Base-by-base conservation (phyloP, 2,113 vertebrate genomes). In the Lynx canadensis region DNA sequence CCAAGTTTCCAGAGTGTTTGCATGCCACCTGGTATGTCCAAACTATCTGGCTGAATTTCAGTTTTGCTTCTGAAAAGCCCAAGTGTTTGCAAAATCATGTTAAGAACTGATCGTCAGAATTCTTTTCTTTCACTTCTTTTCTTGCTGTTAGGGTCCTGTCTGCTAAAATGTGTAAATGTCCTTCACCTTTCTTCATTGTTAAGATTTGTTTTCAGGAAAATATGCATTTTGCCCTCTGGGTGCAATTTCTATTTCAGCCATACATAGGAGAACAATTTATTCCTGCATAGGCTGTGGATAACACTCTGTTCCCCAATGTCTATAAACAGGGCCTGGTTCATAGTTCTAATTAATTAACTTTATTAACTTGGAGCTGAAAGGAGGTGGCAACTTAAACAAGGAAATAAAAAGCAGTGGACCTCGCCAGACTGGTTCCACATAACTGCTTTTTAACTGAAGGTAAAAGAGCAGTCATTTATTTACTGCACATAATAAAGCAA, bases 301-400 rank as follows among this genome's bases (percentile, higher is more conserved):
- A 13, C 55, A 82, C 45, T 95, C 79, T 66, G 25, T 76, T 92
- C 89, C 60, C 83, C 48, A 31, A 31, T 55, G 95, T 66, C 94
- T 96, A 98, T 96, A 98, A 98, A 97, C 84, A 98, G 94, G 96
- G 63, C 76, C 82, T 90, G 80, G 94, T 97, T 98, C 97, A 2
- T 1, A 98, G 92, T 98, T 98, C 96, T 98, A 98, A 99, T 99
- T 98, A 99, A 98, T 96, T 97, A 96, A 97, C 96, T 99, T 98
- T 98, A 98, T 98, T 98, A 98, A 98, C 94, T 98, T 96, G 97
- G 97, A 98, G 97, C 94, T 98, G 97, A 96, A 98, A 97, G 96
- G 98, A 76, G 87, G 98, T 98, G 95, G 98, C 98, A 98, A 97
- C 98, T 98, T 98, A 98, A 98, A 98, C 95, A 98, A 98, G 98